Evolutionary conservation across 2,888 invertebrate species (phyloP).

Genomic region (Lithophane leautieri): DNA sequence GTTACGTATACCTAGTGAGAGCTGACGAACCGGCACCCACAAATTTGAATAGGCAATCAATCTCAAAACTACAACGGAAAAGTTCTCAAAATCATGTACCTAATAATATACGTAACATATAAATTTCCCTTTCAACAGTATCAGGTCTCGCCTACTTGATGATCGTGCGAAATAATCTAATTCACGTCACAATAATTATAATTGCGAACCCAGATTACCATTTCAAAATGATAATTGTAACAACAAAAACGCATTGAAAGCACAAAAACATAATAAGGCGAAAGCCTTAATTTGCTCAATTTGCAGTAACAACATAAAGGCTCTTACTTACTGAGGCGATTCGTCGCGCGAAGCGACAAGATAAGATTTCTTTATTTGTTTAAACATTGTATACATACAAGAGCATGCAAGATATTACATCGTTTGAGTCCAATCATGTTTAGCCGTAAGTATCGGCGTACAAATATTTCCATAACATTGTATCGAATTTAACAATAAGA

Average conservation of each 20-base stretch:
- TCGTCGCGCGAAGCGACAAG: too few species aligned
- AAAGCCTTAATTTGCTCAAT: slow-evolving; percentile 47
- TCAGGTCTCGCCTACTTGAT: slow-evolving; percentile 48
- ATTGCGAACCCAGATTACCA: slow-evolving; percentile 25
- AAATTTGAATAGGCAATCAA: slow-evolving; percentile 67
- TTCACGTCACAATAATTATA: slow-evolving; percentile 46
- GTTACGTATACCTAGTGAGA: slow-evolving; percentile 42
- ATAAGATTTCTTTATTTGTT: too few species aligned
- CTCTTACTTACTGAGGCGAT: too few species aligned
- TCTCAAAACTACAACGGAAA: slow-evolving; percentile 56
- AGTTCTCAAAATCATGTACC: slow-evolving; percentile 51
- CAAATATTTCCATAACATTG: too few species aligned
- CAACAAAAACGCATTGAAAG: slow-evolving; percentile 50
- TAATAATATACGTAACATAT: slow-evolving; percentile 47
- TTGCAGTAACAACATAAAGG: slow-evolving; percentile 40
- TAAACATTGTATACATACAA: too few species aligned
- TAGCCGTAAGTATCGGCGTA: too few species aligned
- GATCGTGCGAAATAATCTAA: slow-evolving; percentile 61
- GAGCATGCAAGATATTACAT: too few species aligned
- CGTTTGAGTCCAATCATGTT: too few species aligned
- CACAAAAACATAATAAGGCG: slow-evolving; percentile 45
- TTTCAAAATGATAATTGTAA: slow-evolving; percentile 55
- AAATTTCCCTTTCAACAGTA: slow-evolving; percentile 46
- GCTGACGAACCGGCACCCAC: slow-evolving; percentile 51
- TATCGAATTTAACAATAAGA: too few species aligned